Percentiles rank a stretch among this genome's conserved stretches.
phyloP scores from a whole-genome alignment of 2,113 vertebrate species.

The Scartelaos histophorus region DNA sequence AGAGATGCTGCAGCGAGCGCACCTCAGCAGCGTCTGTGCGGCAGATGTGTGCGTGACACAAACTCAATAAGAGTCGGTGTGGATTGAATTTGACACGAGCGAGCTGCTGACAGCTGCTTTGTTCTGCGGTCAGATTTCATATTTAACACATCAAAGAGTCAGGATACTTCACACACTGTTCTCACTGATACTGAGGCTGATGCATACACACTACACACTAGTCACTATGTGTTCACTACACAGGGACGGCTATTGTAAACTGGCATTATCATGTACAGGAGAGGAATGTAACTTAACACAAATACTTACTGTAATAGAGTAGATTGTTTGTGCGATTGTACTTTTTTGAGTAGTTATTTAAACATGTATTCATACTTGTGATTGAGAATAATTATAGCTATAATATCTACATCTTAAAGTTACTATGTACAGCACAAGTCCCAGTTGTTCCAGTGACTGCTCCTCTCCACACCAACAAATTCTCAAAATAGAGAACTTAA shows the following conservation, averaged over 20 bases:
- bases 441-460: too few species aligned
- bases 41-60: conserved; percentile 83
- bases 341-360: too few species aligned
- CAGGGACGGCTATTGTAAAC: conserved; percentile 26
- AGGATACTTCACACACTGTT: conserved; percentile 73
- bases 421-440: too few species aligned
- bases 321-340: too few species aligned
- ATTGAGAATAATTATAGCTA: too few species aligned
- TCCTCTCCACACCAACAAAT: too few species aligned
- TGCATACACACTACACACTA: conserved; percentile 38
- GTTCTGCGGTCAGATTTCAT: conserved; percentile 92
- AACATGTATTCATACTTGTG: too few species aligned
- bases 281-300: too few species aligned
- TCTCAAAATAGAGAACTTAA: too few species aligned
- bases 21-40: conserved; percentile 82
- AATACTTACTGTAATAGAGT: too few species aligned
- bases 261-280: conserved; percentile 12
- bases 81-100: conserved; percentile 87
- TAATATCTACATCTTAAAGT: too few species aligned
- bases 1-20: conserved; percentile 56
- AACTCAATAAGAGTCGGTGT: conserved; percentile 89
- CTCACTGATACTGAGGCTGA: conserved; percentile 55
- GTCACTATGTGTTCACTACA: conserved; percentile 33
- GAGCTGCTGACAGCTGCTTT: conserved; percentile 90
- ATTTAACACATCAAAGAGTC: conserved; percentile 92